Evolutionary conservation across 2,797 vertebrate species (phyloP).

Genomic region (Cyprinodon diabolis): DNA sequence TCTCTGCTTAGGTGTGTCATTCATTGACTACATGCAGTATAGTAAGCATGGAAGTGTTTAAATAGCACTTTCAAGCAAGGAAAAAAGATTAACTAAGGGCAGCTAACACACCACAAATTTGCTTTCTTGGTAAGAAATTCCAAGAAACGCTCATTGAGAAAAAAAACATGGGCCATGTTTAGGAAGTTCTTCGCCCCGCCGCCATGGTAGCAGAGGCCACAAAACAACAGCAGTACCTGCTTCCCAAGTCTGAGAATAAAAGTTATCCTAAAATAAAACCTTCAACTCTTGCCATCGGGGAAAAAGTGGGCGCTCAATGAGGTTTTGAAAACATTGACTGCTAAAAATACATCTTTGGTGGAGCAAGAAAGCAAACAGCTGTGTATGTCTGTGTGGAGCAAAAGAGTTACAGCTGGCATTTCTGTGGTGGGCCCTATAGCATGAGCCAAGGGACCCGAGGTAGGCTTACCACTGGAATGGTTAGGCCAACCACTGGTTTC

Average conservation of each 20-base stretch:
- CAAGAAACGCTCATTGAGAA: slow-evolving; percentile 46
- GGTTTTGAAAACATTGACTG: slow-evolving; percentile 76
- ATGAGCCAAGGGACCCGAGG: slow-evolving; percentile 67
- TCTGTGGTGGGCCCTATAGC: slow-evolving; percentile 68
- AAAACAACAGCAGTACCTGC: slow-evolving; percentile 66
- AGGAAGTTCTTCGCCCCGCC: slow-evolving; percentile 33
- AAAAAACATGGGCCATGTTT: slow-evolving; percentile 26
- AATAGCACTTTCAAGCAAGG: slow-evolving; percentile 37
- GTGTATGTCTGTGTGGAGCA: slow-evolving; percentile 29
- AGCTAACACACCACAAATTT: slow-evolving; percentile 57
- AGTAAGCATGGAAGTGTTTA: slow-evolving; percentile 23
- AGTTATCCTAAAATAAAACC: slow-evolving; percentile 76
- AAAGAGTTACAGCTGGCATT: slow-evolving; percentile 65
- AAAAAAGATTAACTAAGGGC: slow-evolving; percentile 54
- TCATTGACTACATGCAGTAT: slow-evolving; percentile 29
- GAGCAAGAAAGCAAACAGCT: slow-evolving; percentile 69
- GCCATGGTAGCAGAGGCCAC: slow-evolving; percentile 52
- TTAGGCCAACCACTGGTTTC: slow-evolving; percentile 74
- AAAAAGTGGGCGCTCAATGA: slow-evolving; percentile 62
- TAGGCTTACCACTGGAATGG: slow-evolving; percentile 76
- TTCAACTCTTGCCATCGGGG: slow-evolving; percentile 72
- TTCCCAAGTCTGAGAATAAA: slow-evolving; percentile 65
- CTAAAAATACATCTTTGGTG: slow-evolving; percentile 80
- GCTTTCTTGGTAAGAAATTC: slow-evolving; percentile 47
- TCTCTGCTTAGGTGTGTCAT: slow-evolving; percentile 43